A percentile compares a stretch with the other conserved stretches of the same genome.
Evolutionary conservation across 2,888 invertebrate genomes (phyloP).

Genomic region (Dendrolimus pini): DNA sequence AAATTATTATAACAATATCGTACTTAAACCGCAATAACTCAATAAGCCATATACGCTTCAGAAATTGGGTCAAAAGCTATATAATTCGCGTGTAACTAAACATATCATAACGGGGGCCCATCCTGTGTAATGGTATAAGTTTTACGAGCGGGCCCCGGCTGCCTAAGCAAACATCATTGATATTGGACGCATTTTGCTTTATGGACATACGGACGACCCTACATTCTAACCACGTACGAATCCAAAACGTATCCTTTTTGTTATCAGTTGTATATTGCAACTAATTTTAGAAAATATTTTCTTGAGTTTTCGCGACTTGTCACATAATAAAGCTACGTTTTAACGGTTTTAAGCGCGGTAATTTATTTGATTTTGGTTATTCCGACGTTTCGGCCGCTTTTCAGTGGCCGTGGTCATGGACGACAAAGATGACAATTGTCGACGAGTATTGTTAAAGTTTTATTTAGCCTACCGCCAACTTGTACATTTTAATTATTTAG

Average conservation of each 20-base stretch:
- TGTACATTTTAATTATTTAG: too few species aligned
- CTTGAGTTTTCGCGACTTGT: too few species aligned
- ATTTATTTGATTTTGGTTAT: too few species aligned
- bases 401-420: too few species aligned
- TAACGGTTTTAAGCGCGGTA: too few species aligned
- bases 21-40: not conserved
- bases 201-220: not conserved
- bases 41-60: not conserved
- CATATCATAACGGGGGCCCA: constrained; percentile 6
- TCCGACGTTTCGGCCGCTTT: too few species aligned
- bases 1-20: not conserved
- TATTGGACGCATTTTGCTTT: constrained; percentile 23
- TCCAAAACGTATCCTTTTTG: not conserved
- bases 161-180: constrained; percentile 40
- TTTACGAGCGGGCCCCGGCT: constrained; percentile 20
- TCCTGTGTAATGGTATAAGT: constrained; percentile 33
- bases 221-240: not conserved
- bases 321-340: too few species aligned
- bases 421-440: too few species aligned
- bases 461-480: too few species aligned
- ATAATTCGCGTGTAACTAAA: not conserved
- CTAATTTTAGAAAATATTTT: too few species aligned
- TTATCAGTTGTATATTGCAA: not conserved
- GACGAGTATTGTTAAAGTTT: too few species aligned
- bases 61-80: not conserved